These are phyloP conservation scores for Andrena flavipes DNA, from an alignment of 2,888 invertebrate genomes.

Conservation along the genomic window DNA sequence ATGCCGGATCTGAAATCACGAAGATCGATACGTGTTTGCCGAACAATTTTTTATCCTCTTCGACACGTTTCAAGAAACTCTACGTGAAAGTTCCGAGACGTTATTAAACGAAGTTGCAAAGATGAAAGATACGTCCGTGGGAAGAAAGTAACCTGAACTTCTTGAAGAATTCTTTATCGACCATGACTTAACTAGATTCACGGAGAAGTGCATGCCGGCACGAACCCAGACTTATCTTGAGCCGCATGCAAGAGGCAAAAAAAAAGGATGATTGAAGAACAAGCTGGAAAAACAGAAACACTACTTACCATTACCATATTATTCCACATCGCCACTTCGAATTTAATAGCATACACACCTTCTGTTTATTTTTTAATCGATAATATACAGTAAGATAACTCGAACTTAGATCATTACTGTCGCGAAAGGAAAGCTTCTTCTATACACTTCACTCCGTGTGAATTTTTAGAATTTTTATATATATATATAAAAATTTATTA, in stretches of 20 bases:
- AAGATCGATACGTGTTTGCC: neutral
- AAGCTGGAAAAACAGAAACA: neutral
- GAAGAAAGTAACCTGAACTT: constrained; percentile 6
- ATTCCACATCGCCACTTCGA: too few species aligned
- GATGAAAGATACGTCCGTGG: neutral
- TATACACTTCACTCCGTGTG: too few species aligned
- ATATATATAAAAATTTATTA: too few species aligned
- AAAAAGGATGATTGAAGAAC: neutral
- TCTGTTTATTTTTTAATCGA: too few species aligned
- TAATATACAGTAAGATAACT: too few species aligned
- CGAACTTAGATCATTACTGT: too few species aligned
- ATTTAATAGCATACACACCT: too few species aligned
- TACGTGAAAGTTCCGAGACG: neutral
- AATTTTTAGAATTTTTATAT: too few species aligned
- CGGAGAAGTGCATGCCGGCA: neutral
- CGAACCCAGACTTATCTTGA: neutral
- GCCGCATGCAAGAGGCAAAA: neutral
- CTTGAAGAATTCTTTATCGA: constrained; percentile 19
- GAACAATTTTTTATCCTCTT: neutral
- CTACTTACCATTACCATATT: neutral
- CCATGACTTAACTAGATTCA: constrained; percentile 8
- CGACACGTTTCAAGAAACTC: constrained; percentile 3
- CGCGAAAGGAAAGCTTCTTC: too few species aligned
- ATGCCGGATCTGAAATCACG: constrained; percentile 10
- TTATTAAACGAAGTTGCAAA: constrained; percentile 16